A percentile compares a stretch with the other conserved stretches of the same genome.
These are phyloP conservation scores for Drosophila leonis DNA, from an alignment of 2,888 invertebrate species.

Conservation along the genomic window DNA sequence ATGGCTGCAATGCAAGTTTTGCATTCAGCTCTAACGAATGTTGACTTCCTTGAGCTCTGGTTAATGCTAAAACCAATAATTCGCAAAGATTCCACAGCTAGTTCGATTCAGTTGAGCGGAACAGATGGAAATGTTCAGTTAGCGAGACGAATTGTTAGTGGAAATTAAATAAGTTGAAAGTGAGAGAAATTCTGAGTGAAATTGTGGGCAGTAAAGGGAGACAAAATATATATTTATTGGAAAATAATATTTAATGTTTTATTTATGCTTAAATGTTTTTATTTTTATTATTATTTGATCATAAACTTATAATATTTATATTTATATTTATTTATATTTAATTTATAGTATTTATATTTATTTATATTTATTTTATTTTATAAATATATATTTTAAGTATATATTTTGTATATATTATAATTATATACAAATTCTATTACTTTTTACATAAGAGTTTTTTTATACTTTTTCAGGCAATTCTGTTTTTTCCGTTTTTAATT, in stretches of 20 bases:
- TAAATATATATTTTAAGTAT: too few relatives aligned
- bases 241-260: not conserved
- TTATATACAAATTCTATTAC: too few relatives aligned
- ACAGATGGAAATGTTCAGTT: not conserved
- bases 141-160: not conserved
- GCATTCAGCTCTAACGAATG: constrained; percentile 13
- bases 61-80: constrained; percentile 17
- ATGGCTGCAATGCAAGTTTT: not conserved
- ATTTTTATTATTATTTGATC: too few relatives aligned
- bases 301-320: too few relatives aligned
- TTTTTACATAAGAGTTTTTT: too few relatives aligned
- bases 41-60: constrained; percentile 1
- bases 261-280: too few relatives aligned
- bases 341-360: too few relatives aligned
- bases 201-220: not conserved
- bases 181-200: not conserved
- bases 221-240: not conserved
- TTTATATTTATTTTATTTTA: too few relatives aligned
- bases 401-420: too few relatives aligned
- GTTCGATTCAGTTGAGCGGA: constrained; percentile 8
- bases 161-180: not conserved
- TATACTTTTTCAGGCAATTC: too few relatives aligned
- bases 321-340: too few relatives aligned
- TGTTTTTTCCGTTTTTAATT: too few relatives aligned
- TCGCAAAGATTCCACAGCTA: constrained; percentile 2